phyloP scores from a whole-genome alignment of 1,140 invertebrate species.

The Lasioglossum baleicum region DNA sequence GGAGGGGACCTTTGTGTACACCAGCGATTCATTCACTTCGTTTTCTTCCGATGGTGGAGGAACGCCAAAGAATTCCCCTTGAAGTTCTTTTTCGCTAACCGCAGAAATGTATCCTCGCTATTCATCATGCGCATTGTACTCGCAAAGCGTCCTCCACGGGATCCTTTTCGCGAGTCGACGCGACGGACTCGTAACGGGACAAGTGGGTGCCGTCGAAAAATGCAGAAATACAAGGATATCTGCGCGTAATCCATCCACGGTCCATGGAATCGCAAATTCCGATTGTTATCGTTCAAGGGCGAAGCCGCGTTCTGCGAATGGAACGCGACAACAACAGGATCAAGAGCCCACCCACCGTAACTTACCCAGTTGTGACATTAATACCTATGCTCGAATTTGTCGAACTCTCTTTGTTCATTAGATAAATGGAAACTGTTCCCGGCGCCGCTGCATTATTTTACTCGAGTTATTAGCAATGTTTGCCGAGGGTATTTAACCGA shows the following conservation, averaged over 20 bases:
- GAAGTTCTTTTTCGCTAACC: conserved; percentile 35
- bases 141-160: conserved; percentile 10
- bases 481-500: no score
- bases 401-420: no score
- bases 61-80: conserved; percentile 52
- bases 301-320: neutral
- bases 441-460: no score
- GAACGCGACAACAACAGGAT: neutral
- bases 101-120: conserved; percentile 33
- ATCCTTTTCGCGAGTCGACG: conserved; percentile 14
- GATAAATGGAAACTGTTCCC: no score
- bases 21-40: conserved; percentile 37
- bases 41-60: conserved; percentile 13
- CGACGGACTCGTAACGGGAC: neutral
- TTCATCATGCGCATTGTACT: conserved; percentile 42
- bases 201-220: neutral
- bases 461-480: no score
- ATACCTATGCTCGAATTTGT: no score
- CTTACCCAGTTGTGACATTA: neutral
- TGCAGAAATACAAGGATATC: neutral
- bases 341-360: neutral
- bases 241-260: neutral
- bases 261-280: neutral
- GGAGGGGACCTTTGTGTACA: conserved; percentile 13
- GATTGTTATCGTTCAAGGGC: neutral